Evolutionary conservation across 1,140 invertebrate genomes (phyloP), one percentile per base, ranked within the genome.

Genomic region (Bombyx mandarina): DNA sequence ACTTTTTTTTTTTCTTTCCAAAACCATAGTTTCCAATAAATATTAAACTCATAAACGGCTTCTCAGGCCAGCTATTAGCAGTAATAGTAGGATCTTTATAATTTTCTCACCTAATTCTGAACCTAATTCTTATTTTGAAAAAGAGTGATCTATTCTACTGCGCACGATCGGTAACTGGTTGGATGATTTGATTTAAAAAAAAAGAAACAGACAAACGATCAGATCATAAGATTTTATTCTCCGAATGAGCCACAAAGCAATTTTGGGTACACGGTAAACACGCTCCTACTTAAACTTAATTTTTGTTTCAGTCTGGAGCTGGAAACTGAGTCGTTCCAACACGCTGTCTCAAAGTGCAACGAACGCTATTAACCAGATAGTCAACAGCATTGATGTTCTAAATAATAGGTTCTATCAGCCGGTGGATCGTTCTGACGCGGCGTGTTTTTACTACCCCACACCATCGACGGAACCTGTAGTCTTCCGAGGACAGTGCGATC

Each of bases 381-480:
- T 82, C 2, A 57, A 66, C 22, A 56, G 10, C 1, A 66, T 79
- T 7, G 56, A 81, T 8, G 80, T 86, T 0, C 57, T 86, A 0
- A 65, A 83, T 35, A 60, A 73, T 7, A 67, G 63, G 9, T 86
- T 72, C 60, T 83, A 68, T 51, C 51, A 65, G 0, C 43, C 5
- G 8, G 26, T 56, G n/a, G 62, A 81, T 42, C 79, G 82, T 8
- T 65, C 55, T 42, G 35, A 18, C 0, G 57, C 64, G 7, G 78
- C 54, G 1, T 83, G 80, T 56, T 81, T 82, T 67, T 82, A 75
- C 45, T 78, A 58, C 54, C 80, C 80, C 7, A 69, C 75, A 18
- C 69, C 73, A 1, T 56, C 65, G 6, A 67, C 60, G 5, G 56
- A 61, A 0, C 66, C 68, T 6, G 72, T 82, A 0, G 54, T 65